These are phyloP conservation scores for Harmothoe impar DNA, from an alignment of 2,888 invertebrate species.

Conservation along the genomic window DNA sequence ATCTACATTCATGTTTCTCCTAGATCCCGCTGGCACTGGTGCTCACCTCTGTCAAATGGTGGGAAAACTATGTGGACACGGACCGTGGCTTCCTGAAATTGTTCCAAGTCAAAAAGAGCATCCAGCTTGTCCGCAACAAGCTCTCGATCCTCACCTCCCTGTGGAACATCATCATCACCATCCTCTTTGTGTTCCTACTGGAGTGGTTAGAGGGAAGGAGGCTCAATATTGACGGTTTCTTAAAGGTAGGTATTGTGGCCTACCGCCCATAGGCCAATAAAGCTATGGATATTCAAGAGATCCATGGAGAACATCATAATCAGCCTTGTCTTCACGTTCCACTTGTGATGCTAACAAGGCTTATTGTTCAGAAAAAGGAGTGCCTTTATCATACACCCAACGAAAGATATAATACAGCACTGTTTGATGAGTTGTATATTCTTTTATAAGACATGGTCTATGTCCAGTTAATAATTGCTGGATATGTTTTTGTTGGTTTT, in stretches of 20 bases:
- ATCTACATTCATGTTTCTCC: not conserved
- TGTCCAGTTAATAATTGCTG: too few species aligned
- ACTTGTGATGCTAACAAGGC: too few species aligned
- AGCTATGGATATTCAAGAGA: too few species aligned
- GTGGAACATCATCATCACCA: slow-evolving; percentile 76
- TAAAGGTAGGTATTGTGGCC: not conserved
- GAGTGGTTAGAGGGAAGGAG: slow-evolving; percentile 64
- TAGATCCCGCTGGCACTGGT: slow-evolving; percentile 87
- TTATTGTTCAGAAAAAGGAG: too few species aligned
- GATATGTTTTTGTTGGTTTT: too few species aligned
- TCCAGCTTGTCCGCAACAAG: slow-evolving; percentile 75
- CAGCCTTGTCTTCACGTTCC: too few species aligned
- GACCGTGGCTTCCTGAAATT: slow-evolving; percentile 64
- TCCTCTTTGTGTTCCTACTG: slow-evolving; percentile 75
- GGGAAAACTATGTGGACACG: slow-evolving; percentile 89
- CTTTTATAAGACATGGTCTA: too few species aligned
- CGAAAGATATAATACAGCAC: too few species aligned
- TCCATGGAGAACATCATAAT: too few species aligned
- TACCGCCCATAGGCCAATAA: not conserved
- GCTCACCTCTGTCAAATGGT: slow-evolving; percentile 91
- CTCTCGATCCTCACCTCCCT: slow-evolving; percentile 75
- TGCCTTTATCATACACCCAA: too few species aligned
- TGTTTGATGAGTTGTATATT: too few species aligned
- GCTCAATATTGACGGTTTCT: not conserved
- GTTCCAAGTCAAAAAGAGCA: slow-evolving; percentile 70